Conservation (phyloP, 2,113 vertebrate genomes). For the Pteruthius melanotis region DNA sequence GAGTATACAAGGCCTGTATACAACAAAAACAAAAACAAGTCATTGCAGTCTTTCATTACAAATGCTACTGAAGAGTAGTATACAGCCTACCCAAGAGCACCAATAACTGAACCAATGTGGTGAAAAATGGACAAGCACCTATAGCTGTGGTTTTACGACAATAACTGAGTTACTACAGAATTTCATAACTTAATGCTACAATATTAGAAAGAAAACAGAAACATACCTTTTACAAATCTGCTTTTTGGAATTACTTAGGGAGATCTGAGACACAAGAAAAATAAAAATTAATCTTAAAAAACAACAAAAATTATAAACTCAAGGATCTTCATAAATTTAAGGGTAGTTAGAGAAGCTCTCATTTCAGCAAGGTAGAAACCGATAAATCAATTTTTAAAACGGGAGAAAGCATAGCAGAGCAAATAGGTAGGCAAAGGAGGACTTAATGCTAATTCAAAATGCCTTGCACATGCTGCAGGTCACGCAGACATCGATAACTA, state of each 20-base stretch:
- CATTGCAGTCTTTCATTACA: not conserved
- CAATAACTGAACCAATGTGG: not conserved
- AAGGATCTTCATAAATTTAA: not conserved
- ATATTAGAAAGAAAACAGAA: not conserved
- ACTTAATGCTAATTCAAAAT: not conserved
- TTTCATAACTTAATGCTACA: not conserved
- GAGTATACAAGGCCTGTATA: slow-evolving; percentile 90
- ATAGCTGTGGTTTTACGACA: not conserved
- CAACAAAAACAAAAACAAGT: slow-evolving; percentile 7
- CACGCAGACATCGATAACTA: accelerated
- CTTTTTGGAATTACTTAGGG: slow-evolving; percentile 57
- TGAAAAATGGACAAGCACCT: not conserved
- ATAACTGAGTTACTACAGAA: not conserved
- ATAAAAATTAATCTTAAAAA: not conserved
- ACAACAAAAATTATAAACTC: not conserved
- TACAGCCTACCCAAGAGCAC: not conserved
- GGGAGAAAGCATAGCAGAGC: not conserved
- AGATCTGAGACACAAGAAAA: slow-evolving; percentile 63
- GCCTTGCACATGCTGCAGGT: not conserved
- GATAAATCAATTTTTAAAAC: not conserved
- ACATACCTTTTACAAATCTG: slow-evolving; percentile 77
- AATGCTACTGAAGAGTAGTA: not conserved
- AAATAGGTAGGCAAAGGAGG: not conserved
- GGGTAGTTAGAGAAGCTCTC: not conserved
- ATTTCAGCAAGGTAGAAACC: not conserved